Percentiles rank a stretch among this genome's conserved stretches.
phyloP scores from a whole-genome alignment of 2,113 vertebrate genomes.

The Sylvia atricapilla region DNA sequence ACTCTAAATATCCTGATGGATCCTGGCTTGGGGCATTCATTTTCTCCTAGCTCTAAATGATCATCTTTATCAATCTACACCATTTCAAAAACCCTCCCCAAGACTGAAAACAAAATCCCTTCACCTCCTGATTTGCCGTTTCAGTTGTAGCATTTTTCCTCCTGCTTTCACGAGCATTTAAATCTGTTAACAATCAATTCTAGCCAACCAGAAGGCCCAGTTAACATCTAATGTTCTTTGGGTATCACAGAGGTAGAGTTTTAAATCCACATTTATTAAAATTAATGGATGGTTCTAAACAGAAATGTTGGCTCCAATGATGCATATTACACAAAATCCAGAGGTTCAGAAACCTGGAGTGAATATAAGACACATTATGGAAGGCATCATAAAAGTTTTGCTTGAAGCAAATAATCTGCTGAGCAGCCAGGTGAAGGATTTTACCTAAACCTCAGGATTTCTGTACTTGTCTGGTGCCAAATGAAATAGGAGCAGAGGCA shows the following conservation, averaged over 20 bases:
- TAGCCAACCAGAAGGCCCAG: neutral
- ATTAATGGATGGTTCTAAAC: neutral
- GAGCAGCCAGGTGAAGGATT: neutral
- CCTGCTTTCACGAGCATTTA: neutral
- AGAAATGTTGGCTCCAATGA: neutral
- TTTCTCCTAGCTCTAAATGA: neutral
- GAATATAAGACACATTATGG: neutral
- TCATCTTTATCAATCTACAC: neutral
- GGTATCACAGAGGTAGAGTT: neutral
- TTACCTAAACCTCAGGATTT: neutral
- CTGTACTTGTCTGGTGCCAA: neutral
- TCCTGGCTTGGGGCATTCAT: neutral
- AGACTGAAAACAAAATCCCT: neutral
- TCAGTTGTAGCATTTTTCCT: neutral
- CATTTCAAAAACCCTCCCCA: neutral
- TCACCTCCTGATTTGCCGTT: neutral
- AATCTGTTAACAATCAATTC: neutral
- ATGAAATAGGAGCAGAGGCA: neutral
- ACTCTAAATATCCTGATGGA: neutral
- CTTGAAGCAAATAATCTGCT: neutral
- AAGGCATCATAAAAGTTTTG: neutral
- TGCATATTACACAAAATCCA: neutral
- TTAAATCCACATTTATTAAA: neutral
- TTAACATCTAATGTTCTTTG: neutral
- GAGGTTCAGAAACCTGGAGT: neutral